Conservation (phyloP, 2,113 vertebrate genomes). For the Takifugu flavidus region DNA sequence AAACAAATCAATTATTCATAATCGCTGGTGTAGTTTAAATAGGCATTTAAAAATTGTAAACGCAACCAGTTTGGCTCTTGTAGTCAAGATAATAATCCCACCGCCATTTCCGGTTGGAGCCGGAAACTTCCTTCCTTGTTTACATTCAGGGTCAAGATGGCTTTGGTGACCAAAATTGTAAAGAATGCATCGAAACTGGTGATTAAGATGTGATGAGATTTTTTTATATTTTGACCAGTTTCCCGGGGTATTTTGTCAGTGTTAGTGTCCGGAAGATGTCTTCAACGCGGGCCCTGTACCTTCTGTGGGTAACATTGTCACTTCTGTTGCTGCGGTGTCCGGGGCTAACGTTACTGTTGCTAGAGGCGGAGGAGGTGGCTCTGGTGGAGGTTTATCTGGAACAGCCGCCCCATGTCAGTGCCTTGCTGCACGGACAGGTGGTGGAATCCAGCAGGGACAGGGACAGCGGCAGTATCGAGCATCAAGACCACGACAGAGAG, state of each 20-base stretch:
- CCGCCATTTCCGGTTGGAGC: constrained; percentile 26
- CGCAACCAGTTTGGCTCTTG: too few species aligned
- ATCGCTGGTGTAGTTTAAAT: too few species aligned
- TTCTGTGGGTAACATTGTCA: constrained; percentile 30
- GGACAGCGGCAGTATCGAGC: constrained; percentile 30
- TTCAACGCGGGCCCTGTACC: constrained; percentile 11
- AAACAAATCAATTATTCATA: too few species aligned
- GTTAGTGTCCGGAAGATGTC: constrained; percentile 36
- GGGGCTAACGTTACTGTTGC: constrained; percentile 26
- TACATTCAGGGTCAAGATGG: constrained; percentile 40
- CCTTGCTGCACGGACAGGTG: constrained; percentile 72
- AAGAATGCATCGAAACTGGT: background rate
- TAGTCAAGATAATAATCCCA: background rate
- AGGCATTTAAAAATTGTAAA: too few species aligned
- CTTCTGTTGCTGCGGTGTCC: constrained; percentile 50
- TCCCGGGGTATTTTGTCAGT: background rate
- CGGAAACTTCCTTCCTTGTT: constrained; percentile 62
- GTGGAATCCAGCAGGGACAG: constrained; percentile 53
- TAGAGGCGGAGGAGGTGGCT: constrained; percentile 65
- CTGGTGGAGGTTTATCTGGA: constrained; percentile 71
- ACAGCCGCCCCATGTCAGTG: constrained; percentile 51
- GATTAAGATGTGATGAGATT: background rate
- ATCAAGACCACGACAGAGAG: constrained; percentile 22
- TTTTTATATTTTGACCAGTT: background rate
- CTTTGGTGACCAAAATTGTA: background rate